Evolutionary conservation across 2,888 invertebrate species (phyloP).

Genomic region (Noctua fimbriata): DNA sequence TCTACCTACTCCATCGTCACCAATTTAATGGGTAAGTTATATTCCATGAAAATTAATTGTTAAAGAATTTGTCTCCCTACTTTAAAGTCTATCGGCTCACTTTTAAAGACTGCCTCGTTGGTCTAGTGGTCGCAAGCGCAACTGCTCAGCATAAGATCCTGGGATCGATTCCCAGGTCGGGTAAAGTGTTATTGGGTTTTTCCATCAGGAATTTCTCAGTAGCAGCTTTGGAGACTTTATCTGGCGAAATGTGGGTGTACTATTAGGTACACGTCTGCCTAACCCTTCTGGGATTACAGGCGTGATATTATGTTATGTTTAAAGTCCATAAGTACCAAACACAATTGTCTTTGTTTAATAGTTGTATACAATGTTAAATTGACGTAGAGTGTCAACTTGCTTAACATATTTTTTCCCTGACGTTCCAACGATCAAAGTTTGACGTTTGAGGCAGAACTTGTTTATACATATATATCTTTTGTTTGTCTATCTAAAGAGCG

Average conservation of each 20-base stretch:
- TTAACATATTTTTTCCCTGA: background rate
- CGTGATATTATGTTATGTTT: background rate
- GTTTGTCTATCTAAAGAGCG: background rate
- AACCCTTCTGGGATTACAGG: background rate
- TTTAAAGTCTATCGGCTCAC: background rate
- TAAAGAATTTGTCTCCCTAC: background rate
- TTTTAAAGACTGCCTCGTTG: background rate
- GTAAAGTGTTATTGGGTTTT: background rate
- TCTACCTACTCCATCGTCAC: slow-evolving; percentile 90
- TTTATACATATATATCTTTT: background rate
- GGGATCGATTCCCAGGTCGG: background rate
- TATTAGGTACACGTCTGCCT: background rate
- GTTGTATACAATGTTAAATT: background rate
- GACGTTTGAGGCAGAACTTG: background rate
- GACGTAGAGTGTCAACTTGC: background rate
- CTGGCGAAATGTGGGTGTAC: background rate
- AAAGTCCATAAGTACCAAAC: background rate
- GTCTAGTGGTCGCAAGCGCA: background rate
- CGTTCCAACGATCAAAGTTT: background rate
- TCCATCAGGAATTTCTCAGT: background rate
- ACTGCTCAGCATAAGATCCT: background rate
- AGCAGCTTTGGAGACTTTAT: too few relatives aligned
- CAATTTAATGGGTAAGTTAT: slow-evolving; percentile 88
- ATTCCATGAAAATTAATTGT: background rate
- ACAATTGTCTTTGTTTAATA: background rate